Percentiles rank a stretch among this genome's conserved stretches.
These are phyloP conservation scores for Trematocara nigrifrons DNA, from an alignment of 2,113 vertebrate genomes.

Conservation along the genomic window DNA sequence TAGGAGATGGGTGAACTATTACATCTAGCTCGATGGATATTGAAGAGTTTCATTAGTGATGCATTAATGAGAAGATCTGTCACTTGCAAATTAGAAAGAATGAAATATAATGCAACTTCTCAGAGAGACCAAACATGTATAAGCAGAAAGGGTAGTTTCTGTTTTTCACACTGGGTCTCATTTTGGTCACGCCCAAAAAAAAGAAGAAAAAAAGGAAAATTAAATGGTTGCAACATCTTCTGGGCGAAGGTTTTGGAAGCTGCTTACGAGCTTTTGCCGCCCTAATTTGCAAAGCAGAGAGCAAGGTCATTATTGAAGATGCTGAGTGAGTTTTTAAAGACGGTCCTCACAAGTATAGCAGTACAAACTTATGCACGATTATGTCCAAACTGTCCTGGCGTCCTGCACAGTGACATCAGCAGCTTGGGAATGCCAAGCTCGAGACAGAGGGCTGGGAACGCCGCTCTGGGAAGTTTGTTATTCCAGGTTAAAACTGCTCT, in stretches of 20 bases:
- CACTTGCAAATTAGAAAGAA: not conserved
- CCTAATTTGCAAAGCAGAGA: not conserved
- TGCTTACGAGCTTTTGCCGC: not conserved
- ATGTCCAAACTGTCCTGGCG: not conserved
- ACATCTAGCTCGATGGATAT: not conserved
- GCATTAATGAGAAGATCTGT: not conserved
- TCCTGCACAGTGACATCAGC: conserved; percentile 60
- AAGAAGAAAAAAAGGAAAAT: not conserved
- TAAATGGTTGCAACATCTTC: not conserved
- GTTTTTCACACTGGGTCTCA: not conserved
- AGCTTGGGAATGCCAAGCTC: conserved; percentile 55
- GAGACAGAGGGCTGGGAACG: conserved; percentile 34
- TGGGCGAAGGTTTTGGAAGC: not conserved
- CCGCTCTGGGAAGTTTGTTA: conserved; percentile 59
- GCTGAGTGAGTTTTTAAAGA: not conserved
- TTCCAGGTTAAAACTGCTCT: conserved; percentile 45
- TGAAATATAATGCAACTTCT: not conserved
- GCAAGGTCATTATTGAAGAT: not conserved
- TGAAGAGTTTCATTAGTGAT: not conserved
- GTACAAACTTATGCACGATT: not conserved
- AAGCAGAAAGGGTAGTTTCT: not conserved
- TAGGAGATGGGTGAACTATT: not conserved
- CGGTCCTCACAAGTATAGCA: not conserved
- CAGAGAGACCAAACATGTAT: not conserved
- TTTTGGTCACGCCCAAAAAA: not conserved